A percentile compares a stretch with the other conserved stretches of the same genome.
These are phyloP conservation scores for human DNA, from an alignment of 2,113 vertebrate species.

Conservation along the genomic window GRCh38 chr15:41062001-41062500, in stretches of 20 bases:
- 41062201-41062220: neutral
- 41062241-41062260: neutral
- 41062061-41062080: neutral
- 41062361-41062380: too few species aligned
- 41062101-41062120: neutral
- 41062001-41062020: neutral
- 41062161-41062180: neutral
- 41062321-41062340: too few species aligned
- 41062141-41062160: neutral
- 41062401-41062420: too few species aligned
- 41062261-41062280: neutral
- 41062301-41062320: conserved; percentile 24
- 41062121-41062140: neutral
- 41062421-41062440: too few species aligned
- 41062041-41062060: conserved; percentile 23
- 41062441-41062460: too few species aligned
- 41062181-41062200: neutral
- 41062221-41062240: neutral
- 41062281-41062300: neutral
- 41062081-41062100: neutral
- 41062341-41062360: too few species aligned
- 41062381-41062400: too few species aligned
- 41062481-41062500: too few species aligned
- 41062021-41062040: neutral
- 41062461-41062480: too few species aligned